Evolutionary conservation across 2,797 vertebrate genomes (phyloP).

Genomic region (Cynopterus sphinx): DNA sequence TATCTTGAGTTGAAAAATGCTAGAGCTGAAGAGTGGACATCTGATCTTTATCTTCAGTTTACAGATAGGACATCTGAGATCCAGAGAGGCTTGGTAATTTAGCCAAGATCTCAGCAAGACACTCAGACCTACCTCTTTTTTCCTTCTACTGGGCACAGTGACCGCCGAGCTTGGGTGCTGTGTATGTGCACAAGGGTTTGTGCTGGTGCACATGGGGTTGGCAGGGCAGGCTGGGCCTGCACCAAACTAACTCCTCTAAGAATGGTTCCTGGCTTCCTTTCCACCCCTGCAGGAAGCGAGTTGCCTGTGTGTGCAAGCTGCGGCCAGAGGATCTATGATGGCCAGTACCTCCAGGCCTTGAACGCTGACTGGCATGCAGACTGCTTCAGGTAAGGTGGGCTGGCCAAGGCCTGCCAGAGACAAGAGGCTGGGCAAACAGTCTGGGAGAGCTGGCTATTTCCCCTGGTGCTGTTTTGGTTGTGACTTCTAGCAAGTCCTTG

Average conservation of each 20-base stretch:
- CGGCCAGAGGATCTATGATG: constrained; percentile 94
- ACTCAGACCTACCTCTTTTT: not conserved
- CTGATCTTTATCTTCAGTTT: not conserved
- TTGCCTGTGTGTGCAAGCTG: constrained; percentile 96
- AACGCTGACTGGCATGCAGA: constrained; percentile 93
- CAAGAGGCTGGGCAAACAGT: not conserved
- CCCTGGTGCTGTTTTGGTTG: not conserved
- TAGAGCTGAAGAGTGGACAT: not conserved
- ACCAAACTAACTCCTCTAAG: not conserved
- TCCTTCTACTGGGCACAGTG: not conserved
- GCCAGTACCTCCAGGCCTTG: constrained; percentile 97
- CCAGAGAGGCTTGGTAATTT: not conserved
- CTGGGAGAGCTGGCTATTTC: not conserved
- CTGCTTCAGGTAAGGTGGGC: constrained; percentile 93
- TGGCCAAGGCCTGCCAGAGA: not conserved
- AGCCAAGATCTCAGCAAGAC: not conserved
- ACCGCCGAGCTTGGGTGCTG: not conserved
- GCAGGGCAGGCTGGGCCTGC: not conserved
- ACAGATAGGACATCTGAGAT: constrained; percentile 24
- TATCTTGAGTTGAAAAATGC: not conserved
- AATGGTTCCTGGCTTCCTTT: not conserved
- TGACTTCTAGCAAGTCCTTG: not conserved
- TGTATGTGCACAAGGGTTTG: accelerated
- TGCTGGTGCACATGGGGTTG: accelerated
- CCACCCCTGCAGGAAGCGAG: constrained; percentile 85